A percentile compares a stretch with the other conserved stretches of the same genome.
phyloP scores from a whole-genome alignment of 2,113 vertebrate species.

The Epinephelus lanceolatus region DNA sequence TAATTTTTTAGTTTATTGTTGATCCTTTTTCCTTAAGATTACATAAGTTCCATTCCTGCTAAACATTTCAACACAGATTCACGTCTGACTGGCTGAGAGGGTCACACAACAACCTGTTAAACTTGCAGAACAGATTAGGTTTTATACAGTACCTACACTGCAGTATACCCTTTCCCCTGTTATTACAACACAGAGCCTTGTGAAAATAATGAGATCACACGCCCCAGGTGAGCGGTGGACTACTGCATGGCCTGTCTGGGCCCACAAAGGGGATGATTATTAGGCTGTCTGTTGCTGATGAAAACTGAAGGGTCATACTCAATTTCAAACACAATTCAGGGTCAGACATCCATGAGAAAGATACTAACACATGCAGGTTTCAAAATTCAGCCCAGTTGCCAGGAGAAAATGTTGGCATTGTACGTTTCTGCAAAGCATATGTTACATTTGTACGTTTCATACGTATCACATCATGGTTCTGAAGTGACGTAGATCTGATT shows the following conservation, averaged over 20 bases:
- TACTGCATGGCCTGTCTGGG: conserved; percentile 15
- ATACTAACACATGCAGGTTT: background rate
- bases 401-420: too few species aligned
- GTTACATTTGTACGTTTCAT: too few species aligned
- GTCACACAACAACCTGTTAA: background rate
- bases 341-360: background rate
- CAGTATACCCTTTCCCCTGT: background rate
- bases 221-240: conserved; percentile 9
- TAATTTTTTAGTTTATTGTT: background rate
- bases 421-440: too few species aligned
- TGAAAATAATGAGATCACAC: conserved; percentile 32
- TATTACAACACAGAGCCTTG: conserved; percentile 17
- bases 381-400: background rate
- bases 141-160: background rate
- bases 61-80: background rate
- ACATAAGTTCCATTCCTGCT: background rate
- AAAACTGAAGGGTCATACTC: background rate
- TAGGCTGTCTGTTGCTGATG: background rate
- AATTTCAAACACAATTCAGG: conserved; percentile 10
- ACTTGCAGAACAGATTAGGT: background rate
- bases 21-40: background rate
- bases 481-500: too few species aligned
- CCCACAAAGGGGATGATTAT: background rate
- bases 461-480: too few species aligned
- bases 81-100: background rate